Evolutionary conservation across 2,113 vertebrate species (phyloP).

Genomic region (Xyliphius kryptos): DNA sequence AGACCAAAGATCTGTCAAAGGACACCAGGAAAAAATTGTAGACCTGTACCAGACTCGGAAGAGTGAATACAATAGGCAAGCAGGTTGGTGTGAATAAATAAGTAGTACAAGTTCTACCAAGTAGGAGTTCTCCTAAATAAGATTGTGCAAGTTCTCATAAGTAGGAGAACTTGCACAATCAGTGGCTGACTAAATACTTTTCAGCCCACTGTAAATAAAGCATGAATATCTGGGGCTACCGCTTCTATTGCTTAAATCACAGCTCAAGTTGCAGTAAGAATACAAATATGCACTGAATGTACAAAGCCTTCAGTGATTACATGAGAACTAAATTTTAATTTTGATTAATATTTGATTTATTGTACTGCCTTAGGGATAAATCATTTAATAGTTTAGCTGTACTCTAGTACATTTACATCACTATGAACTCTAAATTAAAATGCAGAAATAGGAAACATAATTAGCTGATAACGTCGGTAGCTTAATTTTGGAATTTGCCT

Average conservation of each 20-base stretch:
- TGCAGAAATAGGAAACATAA: slow-evolving; percentile 12
- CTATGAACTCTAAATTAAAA: slow-evolving; percentile 10
- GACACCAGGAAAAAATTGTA: too few species aligned
- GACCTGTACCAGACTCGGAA: too few species aligned
- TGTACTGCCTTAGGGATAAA: slow-evolving; percentile 18
- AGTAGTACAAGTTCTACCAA: too few species aligned
- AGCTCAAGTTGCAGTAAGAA: slow-evolving; percentile 6
- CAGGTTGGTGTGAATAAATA: too few species aligned
- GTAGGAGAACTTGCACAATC: too few species aligned
- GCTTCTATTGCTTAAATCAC: background rate
- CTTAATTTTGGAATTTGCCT: slow-evolving; percentile 1
- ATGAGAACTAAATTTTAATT: slow-evolving; percentile 18
- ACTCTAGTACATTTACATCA: slow-evolving; percentile 1
- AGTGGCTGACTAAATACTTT: too few species aligned
- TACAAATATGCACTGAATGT: slow-evolving; percentile 15
- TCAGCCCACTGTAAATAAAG: background rate
- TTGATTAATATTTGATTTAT: slow-evolving; percentile 24
- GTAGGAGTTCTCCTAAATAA: too few species aligned
- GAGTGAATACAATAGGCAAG: too few species aligned
- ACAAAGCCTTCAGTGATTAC: slow-evolving; percentile 18
- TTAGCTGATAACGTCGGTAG: background rate
- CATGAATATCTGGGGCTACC: background rate
- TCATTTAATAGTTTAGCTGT: slow-evolving; percentile 22
- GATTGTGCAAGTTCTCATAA: too few species aligned
- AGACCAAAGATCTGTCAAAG: too few species aligned